Conservation (phyloP, 2,888 invertebrate species). For the Molorchus minor region DNA sequence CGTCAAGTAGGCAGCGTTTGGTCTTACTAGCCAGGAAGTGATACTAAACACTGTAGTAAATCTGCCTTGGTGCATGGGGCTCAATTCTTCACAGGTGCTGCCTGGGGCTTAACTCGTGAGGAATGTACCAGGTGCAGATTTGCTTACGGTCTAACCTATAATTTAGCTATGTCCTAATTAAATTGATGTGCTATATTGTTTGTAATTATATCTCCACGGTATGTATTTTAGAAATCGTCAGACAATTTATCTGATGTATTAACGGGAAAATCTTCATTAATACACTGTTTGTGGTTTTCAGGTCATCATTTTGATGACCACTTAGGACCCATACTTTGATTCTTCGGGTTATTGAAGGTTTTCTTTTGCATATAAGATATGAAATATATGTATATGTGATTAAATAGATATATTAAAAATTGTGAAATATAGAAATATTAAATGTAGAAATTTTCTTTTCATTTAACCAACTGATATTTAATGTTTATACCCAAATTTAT, state of each 20-base stretch:
- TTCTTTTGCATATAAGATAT: slow-evolving; percentile 44
- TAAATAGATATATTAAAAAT: slow-evolving; percentile 59
- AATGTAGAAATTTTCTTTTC: too few relatives aligned
- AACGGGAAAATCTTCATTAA: slow-evolving; percentile 38
- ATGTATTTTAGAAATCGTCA: slow-evolving; percentile 48
- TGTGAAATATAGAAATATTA: slow-evolving; percentile 61
- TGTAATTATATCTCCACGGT: slow-evolving; percentile 56
- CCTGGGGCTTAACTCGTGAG: slow-evolving; percentile 60
- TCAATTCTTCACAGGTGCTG: slow-evolving; percentile 65
- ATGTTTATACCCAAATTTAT: too few relatives aligned
- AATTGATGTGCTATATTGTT: slow-evolving; percentile 60
- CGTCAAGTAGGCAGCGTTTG: slow-evolving; percentile 46
- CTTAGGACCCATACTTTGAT: slow-evolving; percentile 24
- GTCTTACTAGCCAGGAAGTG: slow-evolving; percentile 58
- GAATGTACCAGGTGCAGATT: slow-evolving; percentile 50
- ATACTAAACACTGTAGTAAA: slow-evolving; percentile 60
- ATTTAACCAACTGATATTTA: too few relatives aligned
- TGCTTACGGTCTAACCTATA: slow-evolving; percentile 36
- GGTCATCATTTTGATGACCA: slow-evolving; percentile 24
- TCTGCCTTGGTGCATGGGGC: slow-evolving; percentile 66
- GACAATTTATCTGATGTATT: slow-evolving; percentile 48
- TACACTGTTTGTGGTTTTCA: slow-evolving; percentile 18
- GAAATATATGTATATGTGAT: slow-evolving; percentile 60
- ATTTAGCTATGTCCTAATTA: slow-evolving; percentile 58
- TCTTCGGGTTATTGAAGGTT: slow-evolving; percentile 35